Evolutionary conservation across 2,113 vertebrate genomes (phyloP), one percentile per base, ranked within the genome.

Genomic region (Hemichromis elongatus): DNA sequence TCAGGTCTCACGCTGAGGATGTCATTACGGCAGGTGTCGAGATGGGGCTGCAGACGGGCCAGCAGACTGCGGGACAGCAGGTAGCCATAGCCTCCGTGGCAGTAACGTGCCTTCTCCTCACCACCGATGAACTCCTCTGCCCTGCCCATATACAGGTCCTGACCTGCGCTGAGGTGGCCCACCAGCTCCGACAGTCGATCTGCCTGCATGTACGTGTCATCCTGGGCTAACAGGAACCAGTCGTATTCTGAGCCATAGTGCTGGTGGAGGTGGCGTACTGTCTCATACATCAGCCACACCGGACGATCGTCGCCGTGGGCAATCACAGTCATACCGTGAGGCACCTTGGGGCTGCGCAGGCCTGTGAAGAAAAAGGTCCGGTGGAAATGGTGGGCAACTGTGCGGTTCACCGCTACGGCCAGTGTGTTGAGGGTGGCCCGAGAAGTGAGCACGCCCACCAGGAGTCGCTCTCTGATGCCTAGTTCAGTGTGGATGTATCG

Each of bases 241-340:
- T 99, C 98, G 2, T 98, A 99, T 91, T 98, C 97, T 0, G 96
- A 95, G 55, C 97, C 97, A 2, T 98, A 97, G 89, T 99, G 97
- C 26, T 96, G 95, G 52, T 99, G 97, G 28, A 99, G 95, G 57
- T 99, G 97, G 30, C 96, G 97, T 86, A 99, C 89, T 0, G 98
- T 98, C 96, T 99, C 97, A 0, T 98, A 99, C 98, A 99, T 99
- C 66, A 99, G 96, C 99, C 99, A 99, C n/a, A 97, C 98, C 0
- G 99, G 98, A 0, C 98, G 96, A 89, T 99, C 99, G 0, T 99
- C 99, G 0, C 98, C 99, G 0, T 98, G 98, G 4, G 97, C 96
- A 0, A 99, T 96, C 80, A 99, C 96, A 3, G 96, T 95, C 98
- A 99, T 99, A 59, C 99, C 99, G 0, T 97, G 96, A 0, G 98